Evolutionary conservation across 2,888 invertebrate species (phyloP), one percentile per base, ranked within the genome.

Genomic region (Girardia tigrina): DNA sequence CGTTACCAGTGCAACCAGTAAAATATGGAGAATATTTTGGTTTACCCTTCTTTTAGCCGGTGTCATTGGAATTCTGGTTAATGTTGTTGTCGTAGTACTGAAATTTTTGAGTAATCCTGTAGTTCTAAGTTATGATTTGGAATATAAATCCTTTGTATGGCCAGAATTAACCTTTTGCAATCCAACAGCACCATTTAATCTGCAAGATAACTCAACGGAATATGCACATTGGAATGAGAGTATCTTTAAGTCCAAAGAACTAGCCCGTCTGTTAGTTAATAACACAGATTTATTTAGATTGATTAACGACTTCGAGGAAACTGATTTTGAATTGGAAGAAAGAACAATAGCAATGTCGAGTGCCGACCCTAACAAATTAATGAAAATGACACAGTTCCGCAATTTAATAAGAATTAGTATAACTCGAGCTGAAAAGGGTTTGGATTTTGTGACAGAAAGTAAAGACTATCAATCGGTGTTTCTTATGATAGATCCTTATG

Each of bases 121-220:
- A n/a, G 42, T 76, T n/a, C 76, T 75, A 1, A 76, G 69, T 20
- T 76, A 76, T 69, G 29, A 28, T 26, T 29, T 26, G 4, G 75
- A 76, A 42, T 28, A 76, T 28, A 75, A 76, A 20, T 28, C 42
- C n/a, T 76, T 76, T 42, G 28, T 76, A 20, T 76, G 76, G 76
- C 76, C 76, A 6, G 76, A 76, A 8, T 76, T 76, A 42, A 76
- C 76, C 20, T 76, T 76, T 75, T 76, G 76, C 76, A 76, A 76
- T 29, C 75, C 75, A 23, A 71, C 75, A 16, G 75, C 28, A n/a
- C 75, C 75, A 23, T 71, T 29, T 29, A 1, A 27, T 26, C 8
- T 75, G 1, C 16, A 1, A 12, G 27, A 74, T 2, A 16, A 75
- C 29, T 27, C 70, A 8, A 4, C n/a, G n/a, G 6, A 4, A 8